Evolutionary conservation across 2,888 invertebrate genomes (phyloP).

Genomic region (Tetranychus truncatus): DNA sequence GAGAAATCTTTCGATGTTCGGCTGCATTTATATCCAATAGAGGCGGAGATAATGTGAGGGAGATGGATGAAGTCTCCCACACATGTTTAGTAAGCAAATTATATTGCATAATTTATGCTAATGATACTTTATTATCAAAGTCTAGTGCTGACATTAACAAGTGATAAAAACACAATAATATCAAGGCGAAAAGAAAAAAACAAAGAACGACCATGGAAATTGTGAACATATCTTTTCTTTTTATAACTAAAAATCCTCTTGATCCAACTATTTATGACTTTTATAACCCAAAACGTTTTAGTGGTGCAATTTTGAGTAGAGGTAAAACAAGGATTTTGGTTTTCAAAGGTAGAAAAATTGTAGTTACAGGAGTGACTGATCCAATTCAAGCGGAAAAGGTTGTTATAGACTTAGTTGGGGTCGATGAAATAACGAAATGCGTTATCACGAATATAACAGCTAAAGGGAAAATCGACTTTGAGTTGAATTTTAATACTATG

Average conservation of each 20-base stretch:
- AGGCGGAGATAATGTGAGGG: too few species aligned
- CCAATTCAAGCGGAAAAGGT: neutral
- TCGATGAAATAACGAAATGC: neutral
- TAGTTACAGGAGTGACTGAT: neutral
- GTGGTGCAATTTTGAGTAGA: neutral
- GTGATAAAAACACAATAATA: neutral
- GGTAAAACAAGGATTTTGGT: neutral
- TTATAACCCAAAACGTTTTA: neutral
- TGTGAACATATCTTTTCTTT: neutral
- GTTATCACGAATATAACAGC: neutral
- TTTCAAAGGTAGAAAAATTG: neutral
- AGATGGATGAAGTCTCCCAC: too few species aligned
- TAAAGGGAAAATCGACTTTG: neutral
- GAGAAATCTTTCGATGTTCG: too few species aligned
- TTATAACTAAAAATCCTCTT: neutral
- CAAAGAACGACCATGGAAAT: neutral
- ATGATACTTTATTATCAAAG: too few species aligned
- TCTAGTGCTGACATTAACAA: too few species aligned
- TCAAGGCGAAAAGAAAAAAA: neutral
- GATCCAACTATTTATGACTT: neutral
- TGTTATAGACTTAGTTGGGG: neutral
- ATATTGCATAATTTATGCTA: too few species aligned
- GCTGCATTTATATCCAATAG: too few species aligned
- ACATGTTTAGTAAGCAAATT: too few species aligned
- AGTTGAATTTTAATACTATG: neutral